Percentiles rank a stretch among this genome's conserved stretches.
Evolutionary conservation across 2,797 vertebrate species (phyloP).

Genomic region (Gobio occitaniae): DNA sequence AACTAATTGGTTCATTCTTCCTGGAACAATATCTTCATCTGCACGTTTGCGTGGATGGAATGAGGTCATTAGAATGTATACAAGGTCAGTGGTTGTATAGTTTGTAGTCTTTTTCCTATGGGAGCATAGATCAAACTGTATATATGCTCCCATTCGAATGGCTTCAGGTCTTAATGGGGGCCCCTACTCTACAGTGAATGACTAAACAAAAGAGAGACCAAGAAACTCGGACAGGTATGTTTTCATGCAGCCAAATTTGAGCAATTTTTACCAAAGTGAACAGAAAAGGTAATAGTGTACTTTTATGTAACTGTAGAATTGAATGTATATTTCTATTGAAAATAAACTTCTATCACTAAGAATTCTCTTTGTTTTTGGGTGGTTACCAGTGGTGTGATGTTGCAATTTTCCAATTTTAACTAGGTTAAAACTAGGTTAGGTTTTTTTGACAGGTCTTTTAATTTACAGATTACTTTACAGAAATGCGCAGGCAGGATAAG

Average conservation of each 20-base stretch:
- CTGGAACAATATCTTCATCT: background rate
- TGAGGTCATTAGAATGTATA: slow-evolving; percentile 13
- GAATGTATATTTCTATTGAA: background rate
- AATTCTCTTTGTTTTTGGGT: background rate
- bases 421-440: too few species aligned
- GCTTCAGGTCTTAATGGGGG: slow-evolving; percentile 10
- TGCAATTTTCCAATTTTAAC: background rate
- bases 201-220: slow-evolving; percentile 12
- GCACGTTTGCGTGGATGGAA: background rate
- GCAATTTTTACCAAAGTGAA: background rate
- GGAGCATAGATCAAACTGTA: slow-evolving; percentile 26
- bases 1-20: slow-evolving; percentile 37
- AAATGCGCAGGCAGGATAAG: background rate
- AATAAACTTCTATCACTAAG: background rate
- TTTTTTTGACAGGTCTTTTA: background rate
- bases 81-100: slow-evolving; percentile 16
- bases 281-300: background rate
- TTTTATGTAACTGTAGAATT: background rate
- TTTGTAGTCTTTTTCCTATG: slow-evolving; percentile 3
- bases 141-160: slow-evolving; percentile 28
- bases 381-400: background rate
- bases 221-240: slow-evolving; percentile 12
- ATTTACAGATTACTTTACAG: background rate
- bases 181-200: background rate
- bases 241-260: background rate